A percentile compares a stretch with the other conserved stretches of the same genome.
These are phyloP conservation scores for Ectropis crepuscularia DNA, from an alignment of 2,888 invertebrate species.

Conservation along the genomic window DNA sequence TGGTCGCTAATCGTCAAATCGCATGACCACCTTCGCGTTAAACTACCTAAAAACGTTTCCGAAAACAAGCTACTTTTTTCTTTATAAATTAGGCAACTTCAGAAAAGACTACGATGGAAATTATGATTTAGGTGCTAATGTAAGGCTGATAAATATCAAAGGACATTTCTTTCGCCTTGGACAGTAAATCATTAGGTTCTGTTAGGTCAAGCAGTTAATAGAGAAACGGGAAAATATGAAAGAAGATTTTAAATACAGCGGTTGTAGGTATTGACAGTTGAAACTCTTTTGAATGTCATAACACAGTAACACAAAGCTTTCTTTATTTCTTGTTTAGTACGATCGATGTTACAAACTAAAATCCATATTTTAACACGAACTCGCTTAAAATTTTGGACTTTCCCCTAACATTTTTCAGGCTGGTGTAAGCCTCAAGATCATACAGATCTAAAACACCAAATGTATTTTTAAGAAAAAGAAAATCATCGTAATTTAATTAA, in stretches of 20 bases:
- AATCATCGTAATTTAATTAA: too few species aligned
- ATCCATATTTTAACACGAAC: not conserved
- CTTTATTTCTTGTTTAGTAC: conserved; percentile 47
- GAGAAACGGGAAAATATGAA: conserved; percentile 34
- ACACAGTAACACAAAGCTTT: conserved; percentile 21
- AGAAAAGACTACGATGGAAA: conserved; percentile 52
- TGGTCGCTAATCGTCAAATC: conserved; percentile 67
- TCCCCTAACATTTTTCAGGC: too few species aligned
- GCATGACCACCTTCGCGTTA: conserved; percentile 64
- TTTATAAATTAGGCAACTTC: conserved; percentile 61
- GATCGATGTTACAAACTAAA: not conserved
- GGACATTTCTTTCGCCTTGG: conserved; percentile 41
- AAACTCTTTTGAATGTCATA: too few species aligned
- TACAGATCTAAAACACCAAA: too few species aligned
- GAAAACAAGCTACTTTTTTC: conserved; percentile 72
- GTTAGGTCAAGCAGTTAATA: too few species aligned
- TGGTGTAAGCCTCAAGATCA: too few species aligned
- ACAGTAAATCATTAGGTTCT: conserved; percentile 28
- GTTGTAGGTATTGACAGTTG: too few species aligned
- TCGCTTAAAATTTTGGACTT: not conserved
- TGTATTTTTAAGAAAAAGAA: too few species aligned
- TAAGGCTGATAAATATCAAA: conserved; percentile 54
- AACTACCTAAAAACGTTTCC: conserved; percentile 76
- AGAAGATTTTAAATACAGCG: not conserved
- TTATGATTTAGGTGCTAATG: conserved; percentile 60